Conservation (phyloP, 2,113 vertebrate species). For the Fulica atra region DNA sequence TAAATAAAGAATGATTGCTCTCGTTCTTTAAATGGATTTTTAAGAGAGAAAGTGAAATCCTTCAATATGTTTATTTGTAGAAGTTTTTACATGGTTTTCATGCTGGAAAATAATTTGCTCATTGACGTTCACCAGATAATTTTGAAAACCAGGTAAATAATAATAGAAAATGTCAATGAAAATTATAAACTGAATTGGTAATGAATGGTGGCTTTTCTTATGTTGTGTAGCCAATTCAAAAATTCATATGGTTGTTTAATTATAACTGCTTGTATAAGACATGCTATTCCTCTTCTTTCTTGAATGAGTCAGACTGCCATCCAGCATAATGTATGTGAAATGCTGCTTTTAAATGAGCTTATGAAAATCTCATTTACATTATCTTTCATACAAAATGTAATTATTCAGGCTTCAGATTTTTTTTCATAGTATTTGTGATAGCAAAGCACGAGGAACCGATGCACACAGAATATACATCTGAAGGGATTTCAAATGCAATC, state of each 20-base stretch:
- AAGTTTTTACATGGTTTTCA: background rate
- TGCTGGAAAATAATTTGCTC: background rate
- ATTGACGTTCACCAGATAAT: background rate
- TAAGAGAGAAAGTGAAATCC: background rate
- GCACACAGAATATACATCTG: background rate
- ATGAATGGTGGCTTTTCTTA: background rate
- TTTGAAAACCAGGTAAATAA: background rate
- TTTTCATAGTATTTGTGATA: background rate
- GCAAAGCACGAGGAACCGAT: background rate
- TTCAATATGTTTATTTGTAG: background rate
- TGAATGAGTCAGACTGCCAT: background rate
- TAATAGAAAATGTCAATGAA: background rate
- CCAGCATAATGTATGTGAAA: background rate
- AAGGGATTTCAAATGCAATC: background rate
- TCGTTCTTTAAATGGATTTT: background rate
- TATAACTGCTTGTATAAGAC: background rate
- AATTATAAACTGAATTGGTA: background rate
- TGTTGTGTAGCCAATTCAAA: background rate
- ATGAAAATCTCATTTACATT: background rate
- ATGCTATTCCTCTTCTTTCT: background rate
- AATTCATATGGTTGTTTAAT: background rate
- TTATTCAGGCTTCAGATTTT: background rate
- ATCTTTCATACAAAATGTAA: background rate
- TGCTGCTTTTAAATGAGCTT: background rate
- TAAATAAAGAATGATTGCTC: background rate